Evolutionary conservation across 2,888 invertebrate species (phyloP), one percentile per base, ranked within the genome.

Genomic region (Carcina quercana): DNA sequence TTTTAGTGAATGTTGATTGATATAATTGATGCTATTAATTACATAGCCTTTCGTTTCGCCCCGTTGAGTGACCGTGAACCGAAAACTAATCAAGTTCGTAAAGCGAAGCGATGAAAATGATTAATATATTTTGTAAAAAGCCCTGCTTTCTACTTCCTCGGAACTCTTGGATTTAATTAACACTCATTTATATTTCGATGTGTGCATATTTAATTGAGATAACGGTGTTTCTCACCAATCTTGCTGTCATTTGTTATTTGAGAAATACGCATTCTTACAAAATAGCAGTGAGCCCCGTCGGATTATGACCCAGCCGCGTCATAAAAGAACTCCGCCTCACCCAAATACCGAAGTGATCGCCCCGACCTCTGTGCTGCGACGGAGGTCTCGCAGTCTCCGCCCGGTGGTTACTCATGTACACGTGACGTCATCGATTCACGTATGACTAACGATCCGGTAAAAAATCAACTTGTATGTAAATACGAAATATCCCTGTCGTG

Each of bases 351-450:
- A 42, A 48, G 19, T n/a, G n/a, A n/a, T n/a, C n/a, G n/a, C n/a
- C n/a, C n/a, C n/a, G n/a, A n/a, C n/a, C n/a, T n/a, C n/a, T n/a
- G n/a, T n/a, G n/a, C n/a, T n/a, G n/a, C n/a, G n/a, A n/a, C n/a
- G n/a, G n/a, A n/a, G n/a, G n/a, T n/a, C n/a, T n/a, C 52, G 61
- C 65, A 53, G 57, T 53, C 50, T 61, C 58, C 50, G n/a, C n/a
- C n/a, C n/a, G 35, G 48, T 46, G 62, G 58, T 80, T 79, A 79
- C 72, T 79, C 80, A 80, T n/a, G n/a, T 56, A 50, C 43, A 43
- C 4, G 41, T 80, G 78, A 78, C 79, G 79, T 82, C 80, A 80
- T 44, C 62, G 57, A 70, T 73, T 67, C 64, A 61, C 54, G 61
- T 50, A 60, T 78, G 80, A 80, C 63, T 76, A 74, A 78, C 59